Evolutionary conservation across 2,797 vertebrate genomes (phyloP).

Genomic region (Trematomus bernacchii): DNA sequence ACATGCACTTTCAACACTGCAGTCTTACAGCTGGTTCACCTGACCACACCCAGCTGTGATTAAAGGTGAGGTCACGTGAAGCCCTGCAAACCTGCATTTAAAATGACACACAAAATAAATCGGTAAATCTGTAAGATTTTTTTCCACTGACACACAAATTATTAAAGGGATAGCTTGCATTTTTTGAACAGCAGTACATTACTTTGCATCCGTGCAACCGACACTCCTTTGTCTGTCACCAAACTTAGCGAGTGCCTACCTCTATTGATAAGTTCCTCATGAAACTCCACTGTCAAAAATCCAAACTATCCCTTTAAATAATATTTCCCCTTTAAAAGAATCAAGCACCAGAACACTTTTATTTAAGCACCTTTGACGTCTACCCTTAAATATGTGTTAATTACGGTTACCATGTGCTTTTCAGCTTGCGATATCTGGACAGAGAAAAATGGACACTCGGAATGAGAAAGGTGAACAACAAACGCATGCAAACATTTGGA

Average conservation of each 20-base stretch:
- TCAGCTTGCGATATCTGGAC: slow-evolving; percentile 67
- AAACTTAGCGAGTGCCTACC: too few species aligned
- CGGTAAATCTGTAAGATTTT: background rate
- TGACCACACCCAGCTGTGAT: slow-evolving; percentile 4
- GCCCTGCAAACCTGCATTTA: slow-evolving; percentile 4
- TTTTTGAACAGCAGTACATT: too few species aligned
- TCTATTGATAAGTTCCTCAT: too few species aligned
- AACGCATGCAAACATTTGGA: slow-evolving; percentile 30
- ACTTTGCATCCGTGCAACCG: too few species aligned
- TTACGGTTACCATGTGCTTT: slow-evolving; percentile 74
- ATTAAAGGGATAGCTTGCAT: too few species aligned
- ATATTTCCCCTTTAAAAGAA: slow-evolving; percentile 28
- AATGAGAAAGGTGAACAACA: slow-evolving; percentile 31
- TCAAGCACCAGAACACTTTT: slow-evolving; percentile 43
- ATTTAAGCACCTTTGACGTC: slow-evolving; percentile 13
- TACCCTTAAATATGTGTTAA: slow-evolving; percentile 19
- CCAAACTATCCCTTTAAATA: background rate
- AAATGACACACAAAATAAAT: background rate
- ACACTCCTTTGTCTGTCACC: too few species aligned
- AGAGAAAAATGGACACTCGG: slow-evolving; percentile 40
- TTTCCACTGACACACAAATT: too few species aligned
- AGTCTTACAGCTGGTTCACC: background rate
- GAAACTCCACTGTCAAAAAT: too few species aligned
- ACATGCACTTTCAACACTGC: background rate
- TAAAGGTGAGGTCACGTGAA: background rate